These are phyloP conservation scores for Hemaris fuciformis DNA, from an alignment of 2,888 invertebrate species.

Conservation along the genomic window DNA sequence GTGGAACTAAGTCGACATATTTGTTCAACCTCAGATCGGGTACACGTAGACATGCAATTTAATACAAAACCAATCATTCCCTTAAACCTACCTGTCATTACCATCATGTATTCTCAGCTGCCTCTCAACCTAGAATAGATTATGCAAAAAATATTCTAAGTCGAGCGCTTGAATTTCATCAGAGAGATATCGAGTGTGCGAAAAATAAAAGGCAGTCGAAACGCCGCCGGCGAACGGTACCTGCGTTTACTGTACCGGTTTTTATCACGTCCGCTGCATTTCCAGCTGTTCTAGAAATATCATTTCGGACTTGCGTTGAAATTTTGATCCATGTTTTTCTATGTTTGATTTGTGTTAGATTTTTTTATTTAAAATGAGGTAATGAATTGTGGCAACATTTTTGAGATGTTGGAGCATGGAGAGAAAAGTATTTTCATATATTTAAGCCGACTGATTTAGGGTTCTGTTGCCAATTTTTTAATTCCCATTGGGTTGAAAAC, in stretches of 20 bases:
- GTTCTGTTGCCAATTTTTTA: too few species aligned
- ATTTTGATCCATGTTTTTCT: background rate
- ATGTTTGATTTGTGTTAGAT: background rate
- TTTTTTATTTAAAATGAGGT: too few species aligned
- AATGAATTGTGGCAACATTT: too few species aligned
- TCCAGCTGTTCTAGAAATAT: background rate
- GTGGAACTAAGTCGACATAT: too few species aligned
- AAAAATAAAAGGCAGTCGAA: background rate
- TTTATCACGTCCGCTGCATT: slow-evolving; percentile 5
- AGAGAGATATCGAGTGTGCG: background rate
- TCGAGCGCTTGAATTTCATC: slow-evolving; percentile 5
- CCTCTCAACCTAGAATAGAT: background rate
- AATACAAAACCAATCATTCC: too few species aligned
- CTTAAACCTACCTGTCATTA: background rate
- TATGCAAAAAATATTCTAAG: slow-evolving; percentile 16
- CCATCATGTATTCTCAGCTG: background rate
- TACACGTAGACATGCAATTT: too few species aligned
- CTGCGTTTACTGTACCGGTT: slow-evolving; percentile 4
- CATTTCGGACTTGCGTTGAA: background rate
- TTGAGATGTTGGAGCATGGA: background rate
- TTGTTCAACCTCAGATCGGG: too few species aligned
- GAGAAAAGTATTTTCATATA: background rate
- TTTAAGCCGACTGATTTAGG: background rate
- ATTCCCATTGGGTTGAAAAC: too few species aligned
- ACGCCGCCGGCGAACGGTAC: background rate